Evolutionary conservation across 2,113 vertebrate genomes (phyloP), one percentile per base, ranked within the genome.

Genomic region (Bufo gargarizans): DNA sequence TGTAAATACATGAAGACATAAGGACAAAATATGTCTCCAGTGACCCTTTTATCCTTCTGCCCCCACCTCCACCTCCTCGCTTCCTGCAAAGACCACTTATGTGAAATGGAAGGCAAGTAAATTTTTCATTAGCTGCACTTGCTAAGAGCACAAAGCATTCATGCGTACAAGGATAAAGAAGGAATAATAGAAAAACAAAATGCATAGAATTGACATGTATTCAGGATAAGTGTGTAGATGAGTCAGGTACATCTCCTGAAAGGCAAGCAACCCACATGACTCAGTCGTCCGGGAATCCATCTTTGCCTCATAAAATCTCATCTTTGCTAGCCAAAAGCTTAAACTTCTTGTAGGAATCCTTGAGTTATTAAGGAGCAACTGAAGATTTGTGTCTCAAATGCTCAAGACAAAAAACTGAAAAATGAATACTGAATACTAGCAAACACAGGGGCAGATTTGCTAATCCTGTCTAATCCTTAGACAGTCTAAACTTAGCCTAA

Each of bases 101-200:
- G 56, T 83, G 50, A 89, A 89, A 89, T 84, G 82, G 82, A 77
- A 89, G 77, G 65, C 81, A 84, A 77, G 72, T 89, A 58, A 89
- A 89, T 89, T 89, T 89, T 89, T 89, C 87, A 89, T 89, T 89
- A 89, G 87, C 50, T 82, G 47, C 10, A 84, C 72, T 84, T 84
- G 72, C 87, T 89, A 84, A 89, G 82, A 89, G 87, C 82, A 69
- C 87, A 84, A 50, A 84, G 82, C 71, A 84, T 77, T 63, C 81
- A 88, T 59, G 87, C 59, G 56, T 78, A 63, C 76, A 56, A 33
- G 43, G 11, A 77, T 17, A 63, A 33, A 33, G 33, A 77, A 61
- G 19, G 81, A 80, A 19, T 33, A 17, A 84, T 69, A 43, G 47
- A 49, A 58, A 17, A 78, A 19, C 33, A 61, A 69, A 89, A 67